phyloP scores from a whole-genome alignment of 2,113 vertebrate species.

The Platysteira castanea region DNA sequence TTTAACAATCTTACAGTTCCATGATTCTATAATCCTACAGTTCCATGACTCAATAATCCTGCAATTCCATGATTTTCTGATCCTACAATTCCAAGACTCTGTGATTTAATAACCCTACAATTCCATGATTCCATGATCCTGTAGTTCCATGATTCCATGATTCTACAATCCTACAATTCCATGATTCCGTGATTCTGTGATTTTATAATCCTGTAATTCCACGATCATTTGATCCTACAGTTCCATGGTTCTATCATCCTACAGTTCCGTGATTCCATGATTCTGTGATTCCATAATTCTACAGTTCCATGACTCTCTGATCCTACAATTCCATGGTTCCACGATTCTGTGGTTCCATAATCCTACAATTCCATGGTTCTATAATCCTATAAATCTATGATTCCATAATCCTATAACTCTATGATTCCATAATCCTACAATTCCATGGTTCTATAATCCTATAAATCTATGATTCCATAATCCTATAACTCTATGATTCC shows the following conservation, averaged over 20 bases:
- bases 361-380: accelerated
- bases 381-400: background rate
- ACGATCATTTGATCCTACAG: too few relatives aligned
- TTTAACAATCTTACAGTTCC: background rate
- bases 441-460: too few relatives aligned
- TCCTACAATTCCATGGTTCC: background rate
- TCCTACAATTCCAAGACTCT: background rate
- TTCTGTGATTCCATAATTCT: background rate
- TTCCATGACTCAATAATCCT: too few relatives aligned
- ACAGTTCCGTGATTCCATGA: background rate
- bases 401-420: accelerated
- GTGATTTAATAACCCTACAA: background rate
- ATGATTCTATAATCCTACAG: background rate
- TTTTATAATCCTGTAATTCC: background rate
- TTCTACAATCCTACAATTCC: too few relatives aligned
- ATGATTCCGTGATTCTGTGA: background rate
- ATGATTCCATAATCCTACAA: background rate
- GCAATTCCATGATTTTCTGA: too few relatives aligned
- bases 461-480: accelerated
- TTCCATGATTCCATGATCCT: background rate
- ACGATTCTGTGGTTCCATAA: accelerated
- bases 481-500: background rate
- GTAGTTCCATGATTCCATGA: too few relatives aligned
- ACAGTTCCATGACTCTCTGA: accelerated
- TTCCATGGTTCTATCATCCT: background rate